Base-by-base conservation (phyloP, 2,113 vertebrate species). In the Australoheros scitulus region DNA sequence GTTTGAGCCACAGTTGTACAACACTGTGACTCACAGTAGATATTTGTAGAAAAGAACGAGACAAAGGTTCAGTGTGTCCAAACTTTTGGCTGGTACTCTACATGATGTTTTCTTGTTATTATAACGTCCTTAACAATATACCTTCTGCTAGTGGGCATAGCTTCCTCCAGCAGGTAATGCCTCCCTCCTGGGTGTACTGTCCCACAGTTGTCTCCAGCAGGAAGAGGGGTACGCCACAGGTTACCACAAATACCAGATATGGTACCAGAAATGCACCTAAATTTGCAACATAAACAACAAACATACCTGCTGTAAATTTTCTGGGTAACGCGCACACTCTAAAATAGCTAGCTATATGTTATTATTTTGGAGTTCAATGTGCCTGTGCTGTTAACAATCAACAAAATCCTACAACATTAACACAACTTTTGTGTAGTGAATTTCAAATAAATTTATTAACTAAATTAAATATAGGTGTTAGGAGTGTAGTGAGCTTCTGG, bases 201-300 rank as follows among this genome's bases (percentile, higher is more conserved):
- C 96, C 96, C 1, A 95, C 60, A 13, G 89, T 60, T 0, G 93
- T 94, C 89, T 96, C 96, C 87, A 96, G 81, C 59, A 96, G 86
- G 82, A 96, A 96, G 60, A 95, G 24, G 2, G 95, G 96, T 11
- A 96, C 29, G 0, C 93, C 95, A 70, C 94, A 95, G 15, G 93
- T 95, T 81, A 91, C 81, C 83, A 92, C 91, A 89, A 96, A 94
- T 13, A 95, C 92, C 84, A 96, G 18, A 81, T 96, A 96, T 2
- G 94, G 96, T 79, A 96, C 92, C 77, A 96, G 85, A 59, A 96
- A 96, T 5, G 92, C 95, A 76, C 94, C 95, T 96, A 64, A 63
- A 88, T 81, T 79, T 11, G 86, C 3, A 85, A 34, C 81, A 74
- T 11, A 29, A 2, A 70, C 22, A 64, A 41, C 0, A 38, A n/a